Base-by-base conservation (phyloP, 2,113 vertebrate species). In the Cyprinus carpio region DNA sequence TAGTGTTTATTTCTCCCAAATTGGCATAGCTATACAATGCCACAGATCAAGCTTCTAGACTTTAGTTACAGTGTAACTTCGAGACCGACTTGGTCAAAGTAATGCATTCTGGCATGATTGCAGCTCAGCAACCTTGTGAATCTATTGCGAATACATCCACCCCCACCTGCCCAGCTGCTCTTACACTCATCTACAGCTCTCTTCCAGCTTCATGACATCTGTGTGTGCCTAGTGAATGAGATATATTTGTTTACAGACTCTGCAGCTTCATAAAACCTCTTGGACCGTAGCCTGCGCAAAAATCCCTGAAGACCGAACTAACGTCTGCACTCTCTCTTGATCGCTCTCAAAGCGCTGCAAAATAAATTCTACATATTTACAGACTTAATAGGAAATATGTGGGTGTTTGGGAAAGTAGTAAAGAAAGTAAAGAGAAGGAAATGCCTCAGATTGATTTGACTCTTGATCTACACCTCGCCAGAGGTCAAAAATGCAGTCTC, bases 221-320 rank as follows among this genome's bases (percentile, higher is more conserved):
- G 51, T 64, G 69, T 80, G 79, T 80, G 31, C 77, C 37, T 13
- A 23, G 69, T 84, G 62, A 82, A 64, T 76, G 62, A 60, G 74
- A 72, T 23, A 51, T 77, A 60, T 87, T 78, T 81, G 82, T 87
- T 85, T 86, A 84, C 72, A 5, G 13, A 85, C 74, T 60, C 82
- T 15, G 71, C 83, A 29, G 75, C 64, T 72, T 64, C 65, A 65
- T 81, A 82, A 43, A 64, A 31, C 46, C 13, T 81, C 43, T 65
- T 83, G 74, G 81, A 77, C 60, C 62, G 1, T 18, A 12, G 72
- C 69, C 85, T 13, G 29, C 23, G 37, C 37, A 29, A 86, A 46
- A 78, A 27, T 34, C 54, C 49, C 29, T 0, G 4, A 79, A 79
- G 77, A 79, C 77, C 11, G 15, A 76, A 60, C 37, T 72, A 76